These are phyloP conservation scores for Rhagologus leucostigma DNA, from an alignment of 2,113 vertebrate genomes.

Conservation along the genomic window DNA sequence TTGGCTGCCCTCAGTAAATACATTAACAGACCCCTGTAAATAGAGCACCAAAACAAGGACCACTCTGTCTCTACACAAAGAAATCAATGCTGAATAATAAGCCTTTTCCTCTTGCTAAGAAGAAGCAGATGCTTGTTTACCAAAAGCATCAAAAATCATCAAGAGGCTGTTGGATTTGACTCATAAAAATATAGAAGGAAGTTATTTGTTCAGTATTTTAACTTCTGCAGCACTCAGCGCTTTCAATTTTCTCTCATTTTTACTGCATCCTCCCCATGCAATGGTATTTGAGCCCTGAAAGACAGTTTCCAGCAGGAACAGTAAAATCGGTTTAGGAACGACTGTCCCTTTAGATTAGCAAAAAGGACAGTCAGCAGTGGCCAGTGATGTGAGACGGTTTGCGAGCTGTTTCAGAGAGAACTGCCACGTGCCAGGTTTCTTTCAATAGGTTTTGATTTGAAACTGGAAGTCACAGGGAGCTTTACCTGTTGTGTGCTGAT, in stretches of 20 bases:
- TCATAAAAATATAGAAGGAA: constrained; percentile 37
- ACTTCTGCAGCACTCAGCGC: constrained; percentile 27
- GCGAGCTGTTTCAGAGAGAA: background rate
- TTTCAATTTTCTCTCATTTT: constrained; percentile 21
- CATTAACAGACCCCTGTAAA: constrained; percentile 29
- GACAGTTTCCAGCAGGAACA: constrained; percentile 24
- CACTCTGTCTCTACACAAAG: constrained; percentile 66
- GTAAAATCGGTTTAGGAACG: background rate
- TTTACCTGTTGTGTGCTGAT: background rate
- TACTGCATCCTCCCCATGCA: background rate
- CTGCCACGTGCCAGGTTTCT: background rate
- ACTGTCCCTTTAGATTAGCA: background rate
- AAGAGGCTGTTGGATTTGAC: constrained; percentile 48
- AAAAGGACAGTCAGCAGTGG: background rate
- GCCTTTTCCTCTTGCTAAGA: constrained; percentile 60
- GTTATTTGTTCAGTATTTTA: constrained; percentile 47
- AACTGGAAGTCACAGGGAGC: background rate
- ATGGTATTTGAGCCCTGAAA: background rate
- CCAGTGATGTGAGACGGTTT: background rate
- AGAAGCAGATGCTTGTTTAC: constrained; percentile 67
- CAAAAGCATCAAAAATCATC: constrained; percentile 51
- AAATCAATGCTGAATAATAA: constrained; percentile 60
- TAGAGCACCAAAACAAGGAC: constrained; percentile 54
- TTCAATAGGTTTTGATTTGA: background rate
- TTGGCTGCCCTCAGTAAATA: constrained; percentile 30